Percentiles rank a stretch among this genome's conserved stretches.
Evolutionary conservation across 2,797 vertebrate species (phyloP).

Genomic region (Acrocephalus scirpaceus): DNA sequence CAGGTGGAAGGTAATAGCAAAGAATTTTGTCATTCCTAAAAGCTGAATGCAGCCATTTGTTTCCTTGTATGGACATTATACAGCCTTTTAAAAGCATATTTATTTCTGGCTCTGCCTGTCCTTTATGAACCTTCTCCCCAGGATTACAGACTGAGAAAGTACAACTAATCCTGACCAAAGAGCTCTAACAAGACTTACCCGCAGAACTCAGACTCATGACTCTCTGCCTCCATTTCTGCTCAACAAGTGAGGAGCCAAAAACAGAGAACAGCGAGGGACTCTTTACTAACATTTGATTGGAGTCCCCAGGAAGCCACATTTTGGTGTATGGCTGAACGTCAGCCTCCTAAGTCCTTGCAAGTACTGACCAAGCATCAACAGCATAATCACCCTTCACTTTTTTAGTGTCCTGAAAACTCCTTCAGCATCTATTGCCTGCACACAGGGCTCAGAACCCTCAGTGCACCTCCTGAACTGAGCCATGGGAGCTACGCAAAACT

Average conservation of each 20-base stretch:
- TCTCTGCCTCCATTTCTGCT: neutral
- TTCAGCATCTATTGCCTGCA: neutral
- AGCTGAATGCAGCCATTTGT: constrained; percentile 5
- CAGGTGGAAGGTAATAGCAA: neutral
- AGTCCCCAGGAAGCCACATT: neutral
- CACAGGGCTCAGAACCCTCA: neutral
- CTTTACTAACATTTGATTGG: neutral
- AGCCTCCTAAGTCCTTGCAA: neutral
- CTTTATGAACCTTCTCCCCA: neutral
- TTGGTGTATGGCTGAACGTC: neutral
- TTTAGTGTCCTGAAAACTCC: neutral
- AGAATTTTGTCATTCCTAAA: neutral
- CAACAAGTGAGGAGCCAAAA: neutral
- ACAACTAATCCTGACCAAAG: neutral
- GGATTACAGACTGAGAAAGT: neutral
- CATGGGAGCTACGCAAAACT: neutral
- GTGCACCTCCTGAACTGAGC: neutral
- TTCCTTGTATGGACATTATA: constrained; percentile 2
- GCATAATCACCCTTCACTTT: neutral
- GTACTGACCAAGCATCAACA: neutral
- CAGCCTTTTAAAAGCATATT: neutral
- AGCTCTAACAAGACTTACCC: neutral
- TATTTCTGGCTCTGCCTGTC: constrained; percentile 17
- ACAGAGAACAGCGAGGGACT: neutral
- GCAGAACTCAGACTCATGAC: neutral